phyloP scores from a whole-genome alignment of 2,113 vertebrate genomes.

The Aegypius monachus region DNA sequence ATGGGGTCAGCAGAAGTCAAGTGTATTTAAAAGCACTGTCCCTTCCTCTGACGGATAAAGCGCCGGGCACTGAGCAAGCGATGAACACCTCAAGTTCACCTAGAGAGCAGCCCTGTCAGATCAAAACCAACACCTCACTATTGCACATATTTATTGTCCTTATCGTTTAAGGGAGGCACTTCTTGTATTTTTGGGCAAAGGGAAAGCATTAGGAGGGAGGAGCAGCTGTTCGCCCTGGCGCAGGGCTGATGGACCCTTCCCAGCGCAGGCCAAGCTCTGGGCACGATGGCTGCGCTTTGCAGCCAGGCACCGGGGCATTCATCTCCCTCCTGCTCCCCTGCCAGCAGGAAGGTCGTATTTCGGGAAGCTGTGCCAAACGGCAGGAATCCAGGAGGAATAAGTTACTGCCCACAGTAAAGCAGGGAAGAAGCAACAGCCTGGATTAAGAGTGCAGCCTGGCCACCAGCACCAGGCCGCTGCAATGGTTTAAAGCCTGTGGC shows the following conservation, averaged over 20 bases:
- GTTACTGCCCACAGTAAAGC: background rate
- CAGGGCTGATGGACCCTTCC: background rate
- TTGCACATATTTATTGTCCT: background rate
- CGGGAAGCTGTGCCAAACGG: background rate
- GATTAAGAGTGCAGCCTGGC: background rate
- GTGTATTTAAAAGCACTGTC: background rate
- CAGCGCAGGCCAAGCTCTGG: rapidly evolving
- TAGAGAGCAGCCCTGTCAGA: background rate
- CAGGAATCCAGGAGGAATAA: background rate
- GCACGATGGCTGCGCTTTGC: rapidly evolving
- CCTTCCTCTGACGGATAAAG: background rate
- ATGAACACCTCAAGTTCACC: background rate
- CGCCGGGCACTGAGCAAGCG: rapidly evolving
- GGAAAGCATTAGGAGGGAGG: background rate
- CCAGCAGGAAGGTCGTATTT: background rate
- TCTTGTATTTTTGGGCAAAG: background rate
- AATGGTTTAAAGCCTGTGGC: rapidly evolving
- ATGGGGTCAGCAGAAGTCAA: background rate
- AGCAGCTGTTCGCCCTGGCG: rapidly evolving
- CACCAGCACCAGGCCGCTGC: background rate
- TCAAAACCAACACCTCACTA: background rate
- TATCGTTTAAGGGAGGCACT: background rate
- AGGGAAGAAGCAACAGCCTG: background rate
- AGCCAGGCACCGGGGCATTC: background rate
- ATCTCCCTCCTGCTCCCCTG: background rate